Evolutionary conservation across 2,797 vertebrate species (phyloP).

Genomic region (Hyperoplus immaculatus): DNA sequence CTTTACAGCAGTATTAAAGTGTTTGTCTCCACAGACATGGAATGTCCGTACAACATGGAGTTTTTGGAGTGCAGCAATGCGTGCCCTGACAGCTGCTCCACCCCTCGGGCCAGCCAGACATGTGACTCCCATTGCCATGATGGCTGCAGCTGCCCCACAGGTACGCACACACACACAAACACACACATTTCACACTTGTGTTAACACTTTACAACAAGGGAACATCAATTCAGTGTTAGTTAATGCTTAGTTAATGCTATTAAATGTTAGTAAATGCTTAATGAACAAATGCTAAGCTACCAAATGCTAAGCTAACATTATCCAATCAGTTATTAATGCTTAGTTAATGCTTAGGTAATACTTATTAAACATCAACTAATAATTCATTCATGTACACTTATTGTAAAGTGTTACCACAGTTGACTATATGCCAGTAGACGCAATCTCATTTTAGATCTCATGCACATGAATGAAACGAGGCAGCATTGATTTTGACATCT

Average conservation of each 20-base stretch:
- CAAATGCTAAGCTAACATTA: too few species aligned
- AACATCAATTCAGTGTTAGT: too few species aligned
- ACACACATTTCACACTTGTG: neutral
- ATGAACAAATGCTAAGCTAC: too few species aligned
- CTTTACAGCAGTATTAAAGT: neutral
- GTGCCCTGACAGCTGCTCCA: slow-evolving; percentile 87
- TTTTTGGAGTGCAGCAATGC: slow-evolving; percentile 85
- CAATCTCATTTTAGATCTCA: neutral
- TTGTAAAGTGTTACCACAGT: too few species aligned
- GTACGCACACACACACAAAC: slow-evolving; percentile 64
- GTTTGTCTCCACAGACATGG: slow-evolving; percentile 73
- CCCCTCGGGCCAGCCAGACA: slow-evolving; percentile 80
- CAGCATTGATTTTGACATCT: neutral
- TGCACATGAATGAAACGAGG: neutral
- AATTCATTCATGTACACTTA: too few species aligned
- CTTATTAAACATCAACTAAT: too few species aligned
- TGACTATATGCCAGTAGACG: neutral
- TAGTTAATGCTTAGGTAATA: too few species aligned
- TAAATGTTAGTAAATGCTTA: too few species aligned
- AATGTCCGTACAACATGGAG: slow-evolving; percentile 85
- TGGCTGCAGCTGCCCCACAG: slow-evolving; percentile 89
- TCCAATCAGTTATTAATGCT: too few species aligned
- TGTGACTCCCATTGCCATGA: slow-evolving; percentile 87
- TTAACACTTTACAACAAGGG: too few species aligned
- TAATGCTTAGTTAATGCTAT: too few species aligned